Base-by-base conservation (phyloP, 2,888 invertebrate genomes). In the Diarsia mendica region DNA sequence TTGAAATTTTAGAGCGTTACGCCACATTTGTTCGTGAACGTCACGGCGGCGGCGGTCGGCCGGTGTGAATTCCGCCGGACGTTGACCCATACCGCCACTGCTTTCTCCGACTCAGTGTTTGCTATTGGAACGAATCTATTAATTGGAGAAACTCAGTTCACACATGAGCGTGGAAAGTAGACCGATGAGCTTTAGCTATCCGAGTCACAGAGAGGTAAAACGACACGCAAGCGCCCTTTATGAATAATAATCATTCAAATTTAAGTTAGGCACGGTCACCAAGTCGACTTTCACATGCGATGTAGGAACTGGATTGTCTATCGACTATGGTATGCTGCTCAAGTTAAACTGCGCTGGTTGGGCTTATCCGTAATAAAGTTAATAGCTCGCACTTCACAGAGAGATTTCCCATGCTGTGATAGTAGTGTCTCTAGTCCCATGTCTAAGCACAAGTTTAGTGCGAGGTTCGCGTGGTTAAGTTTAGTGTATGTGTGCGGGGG, bases 121-220 rank as follows among this genome's bases (percentile, higher is more conserved):
- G 94, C 96, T 95, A 96, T 96, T 96, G 96, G 96, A 96, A 96
- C 96, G 95, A 96, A 96, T 96, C 96, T 96, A 96, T 96, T 96
- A 96, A 96, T 96, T 96, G 96, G 95, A 95, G 96, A 96, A 96
- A 96, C 96, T 95, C 93, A 93, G 95, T 96, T 95, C 95, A 96
- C 96, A 96, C 95, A 96, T 96, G 95, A 94, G 94, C 94, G 94
- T 95, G 95, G 95, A 95, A 96, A 95, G 95, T 95, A 92, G 94
- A 93, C 93, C 91, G 92, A 91, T 90, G 91, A 93, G 92, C 92
- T 92, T 92, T 91, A 91, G 89, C 87, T 90, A 86, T 89, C 84
- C 82, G 85, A 90, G 81, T 86, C 83, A 78, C 82, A 84, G 77
- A 84, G 80, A 87, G 67, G 73, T 79, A 78, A 83, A 85, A 85